phyloP scores from a whole-genome alignment of 2,888 invertebrate genomes.

The Dascillus cervinus region DNA sequence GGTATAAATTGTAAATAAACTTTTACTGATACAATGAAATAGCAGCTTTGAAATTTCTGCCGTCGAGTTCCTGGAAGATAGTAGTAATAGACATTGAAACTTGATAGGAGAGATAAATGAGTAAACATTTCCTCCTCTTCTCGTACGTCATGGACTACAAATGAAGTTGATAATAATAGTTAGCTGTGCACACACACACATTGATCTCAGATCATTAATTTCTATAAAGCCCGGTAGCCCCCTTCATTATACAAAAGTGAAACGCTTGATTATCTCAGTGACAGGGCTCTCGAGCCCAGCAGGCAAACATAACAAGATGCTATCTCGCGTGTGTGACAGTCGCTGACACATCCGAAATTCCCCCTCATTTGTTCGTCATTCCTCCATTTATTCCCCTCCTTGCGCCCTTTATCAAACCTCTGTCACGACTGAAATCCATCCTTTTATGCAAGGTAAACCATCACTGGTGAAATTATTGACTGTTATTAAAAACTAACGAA shows the following conservation, averaged over 20 bases:
- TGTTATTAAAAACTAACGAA: too few species aligned
- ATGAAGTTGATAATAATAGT: constrained; percentile 12
- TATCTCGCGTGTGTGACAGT: constrained; percentile 27
- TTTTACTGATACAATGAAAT: too few species aligned
- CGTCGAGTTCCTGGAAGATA: too few species aligned
- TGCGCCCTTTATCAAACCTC: constrained; percentile 13
- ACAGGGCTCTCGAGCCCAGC: constrained; percentile 20
- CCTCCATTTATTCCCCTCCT: constrained; percentile 23
- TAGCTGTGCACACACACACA: constrained; percentile 4
- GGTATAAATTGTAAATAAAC: too few species aligned
- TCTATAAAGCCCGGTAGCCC: constrained; percentile 21
- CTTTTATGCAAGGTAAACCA: too few species aligned
- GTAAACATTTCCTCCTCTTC: too few species aligned
- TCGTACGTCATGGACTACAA: too few species aligned
- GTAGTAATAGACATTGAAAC: too few species aligned
- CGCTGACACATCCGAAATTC: constrained; percentile 27
- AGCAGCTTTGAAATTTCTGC: too few species aligned
- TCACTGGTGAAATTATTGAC: too few species aligned
- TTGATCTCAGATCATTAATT: constrained; percentile 18
- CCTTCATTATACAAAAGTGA: constrained; percentile 22
- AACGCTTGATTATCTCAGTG: constrained; percentile 24
- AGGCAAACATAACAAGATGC: constrained; percentile 23
- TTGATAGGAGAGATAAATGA: too few species aligned
- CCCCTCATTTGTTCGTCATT: constrained; percentile 14
- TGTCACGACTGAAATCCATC: constrained; percentile 18